Evolutionary conservation across 2,888 invertebrate species (phyloP).

Genomic region (Sinohyriopsis cumingii): DNA sequence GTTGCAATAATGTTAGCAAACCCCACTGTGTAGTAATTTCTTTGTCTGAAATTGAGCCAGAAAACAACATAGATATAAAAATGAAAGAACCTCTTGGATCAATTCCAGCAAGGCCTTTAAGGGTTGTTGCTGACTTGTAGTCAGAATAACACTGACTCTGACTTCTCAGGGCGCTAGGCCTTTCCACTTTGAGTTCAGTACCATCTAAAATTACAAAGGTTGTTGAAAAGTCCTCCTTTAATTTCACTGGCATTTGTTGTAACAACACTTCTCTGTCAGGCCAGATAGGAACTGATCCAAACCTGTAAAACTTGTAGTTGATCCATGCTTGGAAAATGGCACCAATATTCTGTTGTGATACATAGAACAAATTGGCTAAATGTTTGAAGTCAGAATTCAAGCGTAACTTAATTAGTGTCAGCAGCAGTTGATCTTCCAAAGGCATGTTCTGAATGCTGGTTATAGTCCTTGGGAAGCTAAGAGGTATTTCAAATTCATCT

Average conservation of each 20-base stretch:
- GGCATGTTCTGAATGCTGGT: constrained; percentile 7
- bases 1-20: constrained; percentile 7
- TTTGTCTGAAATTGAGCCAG: constrained; percentile 32
- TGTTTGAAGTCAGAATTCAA: constrained; percentile 12
- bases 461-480: constrained; percentile 10
- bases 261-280: constrained; percentile 21
- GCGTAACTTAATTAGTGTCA: constrained; percentile 19
- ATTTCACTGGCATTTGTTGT: constrained; percentile 24
- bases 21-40: constrained; percentile 20
- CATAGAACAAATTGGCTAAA: constrained; percentile 22
- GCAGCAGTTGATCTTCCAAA: constrained; percentile 21
- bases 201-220: constrained; percentile 30
- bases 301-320: constrained; percentile 26
- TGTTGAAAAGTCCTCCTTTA: constrained; percentile 6
- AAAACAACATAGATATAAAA: constrained; percentile 19
- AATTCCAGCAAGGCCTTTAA: constrained; percentile 26
- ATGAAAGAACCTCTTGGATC: constrained; percentile 33
- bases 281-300: constrained; percentile 29
- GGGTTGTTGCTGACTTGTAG: constrained; percentile 34
- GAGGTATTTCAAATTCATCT: not conserved
- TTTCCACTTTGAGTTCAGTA: constrained; percentile 28
- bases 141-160: constrained; percentile 37
- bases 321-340: constrained; percentile 23
- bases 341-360: constrained; percentile 19
- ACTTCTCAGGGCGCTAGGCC: constrained; percentile 14